Evolutionary conservation across 2,797 vertebrate genomes (phyloP), one percentile per base, ranked within the genome.

Genomic region (Lagodon rhomboides): DNA sequence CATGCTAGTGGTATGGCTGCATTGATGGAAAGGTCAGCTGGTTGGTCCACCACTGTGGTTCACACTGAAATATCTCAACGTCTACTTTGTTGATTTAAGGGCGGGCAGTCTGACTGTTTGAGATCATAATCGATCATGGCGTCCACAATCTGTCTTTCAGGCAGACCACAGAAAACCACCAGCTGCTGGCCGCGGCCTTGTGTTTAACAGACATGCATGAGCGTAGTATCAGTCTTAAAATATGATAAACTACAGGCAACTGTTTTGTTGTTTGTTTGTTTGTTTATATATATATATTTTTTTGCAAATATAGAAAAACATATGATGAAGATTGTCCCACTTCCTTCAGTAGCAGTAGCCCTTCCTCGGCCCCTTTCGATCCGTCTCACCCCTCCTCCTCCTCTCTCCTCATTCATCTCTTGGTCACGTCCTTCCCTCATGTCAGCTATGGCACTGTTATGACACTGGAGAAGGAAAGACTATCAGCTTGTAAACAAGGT

Each of bases 401-500:
- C 12, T 41, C 25, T 68, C 65, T 9, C 68, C 77, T 73, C 67
- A 51, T 64, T 68, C 70, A 73, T 74, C 67, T 72, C 68, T 50
- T 64, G 74, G 70, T 69, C 68, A 15, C 23, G 83, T 89, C 87
- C 86, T 82, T 56, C 79, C 68, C 73, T 82, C 23, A 12, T 77
- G 71, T 79, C 62, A 38, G 63, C 60, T 30, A 12, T 63, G 68
- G 50, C 70, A 65, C 77, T 91, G 89, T 92, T 92, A 86, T 94
- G 92, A 92, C 91, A 90, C 84, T 47, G 73, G 86, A 92, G 88
- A 84, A 79, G 82, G 90, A 85, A 89, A 84, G 71, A 76, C 83
- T 88, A 87, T 89, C 91, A 61, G 82, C 85, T 71, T 85, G 87
- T 93, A 92, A 93, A 93, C 89, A 88, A 73, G 82, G 83, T 87